phyloP scores from a whole-genome alignment of 2,113 vertebrate genomes.

The Callorhinus ursinus region DNA sequence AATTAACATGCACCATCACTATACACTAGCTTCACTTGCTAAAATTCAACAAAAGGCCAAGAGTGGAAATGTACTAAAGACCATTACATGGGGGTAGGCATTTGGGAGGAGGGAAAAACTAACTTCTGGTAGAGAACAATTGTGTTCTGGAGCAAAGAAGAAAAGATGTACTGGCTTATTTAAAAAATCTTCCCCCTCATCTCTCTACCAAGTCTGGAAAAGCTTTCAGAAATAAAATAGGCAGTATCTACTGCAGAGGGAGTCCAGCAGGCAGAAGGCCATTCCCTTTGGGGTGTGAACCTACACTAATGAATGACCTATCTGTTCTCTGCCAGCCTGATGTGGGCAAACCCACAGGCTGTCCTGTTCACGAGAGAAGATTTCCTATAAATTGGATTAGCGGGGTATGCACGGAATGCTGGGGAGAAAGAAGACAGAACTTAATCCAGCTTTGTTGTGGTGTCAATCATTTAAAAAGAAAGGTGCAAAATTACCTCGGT shows the following conservation, averaged over 20 bases:
- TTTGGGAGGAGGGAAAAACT: not conserved
- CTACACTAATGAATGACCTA: not conserved
- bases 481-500: not conserved
- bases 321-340: not conserved
- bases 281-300: not conserved
- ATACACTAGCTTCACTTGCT: not conserved
- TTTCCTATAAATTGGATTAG: not conserved
- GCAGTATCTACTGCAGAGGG: not conserved
- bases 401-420: not conserved
- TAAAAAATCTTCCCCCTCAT: not conserved
- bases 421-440: not conserved
- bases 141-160: not conserved
- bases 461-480: not conserved
- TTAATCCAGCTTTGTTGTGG: not conserved
- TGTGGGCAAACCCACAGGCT: not conserved
- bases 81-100: not conserved
- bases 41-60: conserved; percentile 27
- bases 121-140: not conserved
- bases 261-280: not conserved
- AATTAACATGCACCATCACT: not conserved
- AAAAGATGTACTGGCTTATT: not conserved
- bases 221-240: not conserved
- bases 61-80: not conserved
- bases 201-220: not conserved
- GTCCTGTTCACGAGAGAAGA: not conserved